phyloP scores from a whole-genome alignment of 2,888 invertebrate species.

The Nowickia ferox region DNA sequence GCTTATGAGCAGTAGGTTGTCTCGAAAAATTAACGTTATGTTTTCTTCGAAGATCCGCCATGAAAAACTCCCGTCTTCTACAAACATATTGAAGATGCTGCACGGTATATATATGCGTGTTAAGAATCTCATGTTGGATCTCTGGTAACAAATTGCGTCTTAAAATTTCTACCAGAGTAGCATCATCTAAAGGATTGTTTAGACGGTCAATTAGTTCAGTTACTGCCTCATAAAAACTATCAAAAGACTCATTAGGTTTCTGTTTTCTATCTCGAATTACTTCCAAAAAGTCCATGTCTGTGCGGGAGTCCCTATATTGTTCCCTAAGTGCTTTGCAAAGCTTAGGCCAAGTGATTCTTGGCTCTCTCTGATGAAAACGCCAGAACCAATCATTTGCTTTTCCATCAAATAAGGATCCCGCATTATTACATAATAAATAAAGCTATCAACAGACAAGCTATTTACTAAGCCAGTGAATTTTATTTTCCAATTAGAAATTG shows the following conservation, averaged over 20 bases:
- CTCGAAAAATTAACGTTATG: neutral
- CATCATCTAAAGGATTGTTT: constrained; percentile 26
- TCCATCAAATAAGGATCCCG: constrained; percentile 36
- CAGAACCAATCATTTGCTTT: constrained; percentile 60
- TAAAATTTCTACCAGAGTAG: constrained; percentile 35
- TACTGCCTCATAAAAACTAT: too few relatives aligned
- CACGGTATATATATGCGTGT: constrained; percentile 3
- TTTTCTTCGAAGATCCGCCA: neutral
- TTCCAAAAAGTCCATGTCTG: neutral
- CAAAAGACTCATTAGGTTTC: constrained; percentile 4
- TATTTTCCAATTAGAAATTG: constrained; percentile 44
- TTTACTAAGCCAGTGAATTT: constrained; percentile 23
- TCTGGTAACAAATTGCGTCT: constrained; percentile 52
- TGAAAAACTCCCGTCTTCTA: neutral
- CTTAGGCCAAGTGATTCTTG: constrained; percentile 33
- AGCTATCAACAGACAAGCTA: constrained; percentile 54
- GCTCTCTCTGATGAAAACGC: constrained; percentile 45
- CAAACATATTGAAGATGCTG: constrained; percentile 26
- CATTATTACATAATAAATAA: constrained; percentile 58
- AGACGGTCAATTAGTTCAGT: constrained; percentile 27
- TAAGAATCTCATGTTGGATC: constrained; percentile 33
- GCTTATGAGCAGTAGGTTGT: neutral
- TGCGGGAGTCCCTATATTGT: constrained; percentile 24
- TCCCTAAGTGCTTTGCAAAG: constrained; percentile 42
- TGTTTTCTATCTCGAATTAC: constrained; percentile 41